These are phyloP conservation scores for Platysternon megacephalum DNA, from an alignment of 2,113 vertebrate genomes.

Conservation along the genomic window DNA sequence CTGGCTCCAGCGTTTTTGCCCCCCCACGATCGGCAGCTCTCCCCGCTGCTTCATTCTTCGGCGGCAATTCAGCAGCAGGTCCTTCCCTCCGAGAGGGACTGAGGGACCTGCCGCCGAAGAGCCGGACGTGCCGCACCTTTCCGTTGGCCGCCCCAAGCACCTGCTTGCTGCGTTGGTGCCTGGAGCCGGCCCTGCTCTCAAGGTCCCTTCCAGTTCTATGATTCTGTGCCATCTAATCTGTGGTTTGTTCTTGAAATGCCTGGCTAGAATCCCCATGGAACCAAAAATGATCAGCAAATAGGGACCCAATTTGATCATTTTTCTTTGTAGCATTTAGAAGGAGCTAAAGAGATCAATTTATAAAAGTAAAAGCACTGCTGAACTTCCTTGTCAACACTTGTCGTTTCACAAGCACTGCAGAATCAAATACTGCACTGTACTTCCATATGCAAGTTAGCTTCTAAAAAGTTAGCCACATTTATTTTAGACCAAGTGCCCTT, in stretches of 20 bases:
- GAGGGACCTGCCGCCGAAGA: no score
- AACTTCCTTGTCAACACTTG: background rate
- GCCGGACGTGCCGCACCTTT: no score
- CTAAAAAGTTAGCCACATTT: conserved; percentile 47
- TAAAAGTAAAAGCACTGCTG: background rate
- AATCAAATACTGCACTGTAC: background rate
- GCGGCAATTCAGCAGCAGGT: no score
- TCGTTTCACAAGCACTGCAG: background rate
- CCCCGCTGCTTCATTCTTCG: no score
- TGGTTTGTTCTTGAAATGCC: conserved; percentile 4
- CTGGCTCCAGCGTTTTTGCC: no score
- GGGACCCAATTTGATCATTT: background rate
- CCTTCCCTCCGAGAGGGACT: no score
- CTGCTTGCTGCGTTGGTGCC: no score
- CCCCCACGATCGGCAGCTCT: no score
- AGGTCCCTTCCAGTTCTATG: no score
- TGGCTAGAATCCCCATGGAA: background rate
- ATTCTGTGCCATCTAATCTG: background rate
- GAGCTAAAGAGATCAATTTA: background rate
- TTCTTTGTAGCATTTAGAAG: background rate
- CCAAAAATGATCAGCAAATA: background rate
- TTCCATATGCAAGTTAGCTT: background rate
- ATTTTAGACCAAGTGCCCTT: conserved; percentile 53
- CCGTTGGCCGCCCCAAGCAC: no score
- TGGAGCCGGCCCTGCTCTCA: no score